These are phyloP conservation scores for Eriosoma lanigerum DNA, from an alignment of 1,140 invertebrate genomes.

Conservation along the genomic window DNA sequence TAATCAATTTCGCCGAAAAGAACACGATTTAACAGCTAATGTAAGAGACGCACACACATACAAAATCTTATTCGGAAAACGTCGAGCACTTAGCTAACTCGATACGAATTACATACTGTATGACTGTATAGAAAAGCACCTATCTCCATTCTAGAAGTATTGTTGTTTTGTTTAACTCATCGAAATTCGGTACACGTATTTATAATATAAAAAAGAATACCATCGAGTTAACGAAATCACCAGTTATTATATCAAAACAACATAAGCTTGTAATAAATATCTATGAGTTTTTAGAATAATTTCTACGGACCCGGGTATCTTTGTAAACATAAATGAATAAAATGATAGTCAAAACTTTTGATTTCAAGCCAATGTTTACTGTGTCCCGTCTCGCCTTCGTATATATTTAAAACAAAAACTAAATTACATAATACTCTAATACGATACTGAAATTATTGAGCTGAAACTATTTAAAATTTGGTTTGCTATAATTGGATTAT, in stretches of 20 bases:
- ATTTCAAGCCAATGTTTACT: too few species aligned
- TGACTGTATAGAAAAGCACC: not conserved
- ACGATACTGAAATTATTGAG: too few species aligned
- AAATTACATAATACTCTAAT: too few species aligned
- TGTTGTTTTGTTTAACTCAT: conserved; percentile 2
- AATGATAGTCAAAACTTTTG: not conserved
- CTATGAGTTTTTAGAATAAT: not conserved
- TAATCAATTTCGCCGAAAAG: not conserved
- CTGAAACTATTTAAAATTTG: too few species aligned
- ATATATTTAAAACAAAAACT: too few species aligned
- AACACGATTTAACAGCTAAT: conserved; percentile 1
- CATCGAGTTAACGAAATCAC: not conserved
- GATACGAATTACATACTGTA: conserved; percentile 9
- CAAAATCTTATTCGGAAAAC: not conserved
- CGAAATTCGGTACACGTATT: not conserved
- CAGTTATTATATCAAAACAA: not conserved
- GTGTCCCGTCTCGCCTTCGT: not conserved
- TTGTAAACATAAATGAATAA: not conserved
- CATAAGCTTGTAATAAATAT: not conserved
- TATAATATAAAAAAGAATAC: not conserved
- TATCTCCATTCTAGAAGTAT: not conserved
- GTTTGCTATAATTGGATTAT: too few species aligned
- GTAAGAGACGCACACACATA: not conserved
- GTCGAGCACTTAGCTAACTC: conserved; percentile 24
- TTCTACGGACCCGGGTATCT: not conserved